A percentile compares a stretch with the other conserved stretches of the same genome.
phyloP scores from a whole-genome alignment of 2,797 vertebrate species.

The Xiphorhynchus erythropygius region DNA sequence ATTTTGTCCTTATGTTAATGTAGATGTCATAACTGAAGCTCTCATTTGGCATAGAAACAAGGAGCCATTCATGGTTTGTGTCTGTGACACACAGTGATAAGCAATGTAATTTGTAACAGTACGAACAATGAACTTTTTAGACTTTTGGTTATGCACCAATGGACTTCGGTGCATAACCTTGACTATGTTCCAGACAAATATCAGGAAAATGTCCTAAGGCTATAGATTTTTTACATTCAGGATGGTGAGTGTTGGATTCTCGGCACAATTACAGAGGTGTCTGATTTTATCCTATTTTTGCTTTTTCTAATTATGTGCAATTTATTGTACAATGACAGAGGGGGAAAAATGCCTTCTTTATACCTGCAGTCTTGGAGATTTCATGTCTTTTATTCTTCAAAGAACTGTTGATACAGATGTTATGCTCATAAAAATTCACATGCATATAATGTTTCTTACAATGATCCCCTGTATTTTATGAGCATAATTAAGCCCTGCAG shows the following conservation, averaged over 20 bases:
- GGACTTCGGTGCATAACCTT: conserved; percentile 24
- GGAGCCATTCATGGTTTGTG: not conserved
- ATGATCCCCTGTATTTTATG: not conserved
- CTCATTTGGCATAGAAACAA: not conserved
- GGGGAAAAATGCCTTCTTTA: rapidly evolving
- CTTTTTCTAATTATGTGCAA: not conserved
- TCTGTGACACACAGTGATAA: not conserved
- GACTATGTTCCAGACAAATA: conserved; percentile 33
- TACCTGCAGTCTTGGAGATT: not conserved
- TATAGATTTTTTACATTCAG: conserved; percentile 18
- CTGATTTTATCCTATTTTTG: not conserved
- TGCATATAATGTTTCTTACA: not conserved
- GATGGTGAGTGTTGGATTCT: conserved; percentile 5
- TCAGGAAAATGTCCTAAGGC: conserved; percentile 17
- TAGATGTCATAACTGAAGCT: not conserved
- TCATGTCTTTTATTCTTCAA: not conserved
- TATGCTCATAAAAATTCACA: not conserved
- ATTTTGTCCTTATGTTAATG: not conserved
- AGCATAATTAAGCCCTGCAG: not conserved
- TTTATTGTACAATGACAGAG: not conserved
- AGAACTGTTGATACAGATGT: not conserved
- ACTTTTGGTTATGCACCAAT: not conserved
- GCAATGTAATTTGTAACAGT: not conserved
- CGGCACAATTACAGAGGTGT: not conserved
- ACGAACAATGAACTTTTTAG: not conserved